Percentiles rank a stretch among this genome's conserved stretches.
These are phyloP conservation scores for Stictocephala bisonia DNA, from an alignment of 2,888 invertebrate species.

Conservation along the genomic window DNA sequence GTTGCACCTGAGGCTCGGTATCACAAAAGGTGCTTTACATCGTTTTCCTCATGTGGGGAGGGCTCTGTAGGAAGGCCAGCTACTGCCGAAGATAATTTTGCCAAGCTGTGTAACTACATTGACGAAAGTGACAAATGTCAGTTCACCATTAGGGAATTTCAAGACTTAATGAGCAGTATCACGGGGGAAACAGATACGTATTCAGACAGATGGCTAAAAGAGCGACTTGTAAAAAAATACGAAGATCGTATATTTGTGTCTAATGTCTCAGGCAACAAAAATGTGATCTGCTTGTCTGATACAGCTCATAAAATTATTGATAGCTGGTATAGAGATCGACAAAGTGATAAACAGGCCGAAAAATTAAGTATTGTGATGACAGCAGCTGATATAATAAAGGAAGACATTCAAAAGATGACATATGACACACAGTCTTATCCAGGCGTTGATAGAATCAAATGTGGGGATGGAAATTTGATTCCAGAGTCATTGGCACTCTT, in stretches of 20 bases:
- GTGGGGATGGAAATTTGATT: slow-evolving; percentile 50
- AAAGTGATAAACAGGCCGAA: slow-evolving; percentile 55
- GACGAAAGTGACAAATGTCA: slow-evolving; percentile 43
- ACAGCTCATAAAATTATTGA: slow-evolving; percentile 37
- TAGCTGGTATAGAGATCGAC: slow-evolving; percentile 59
- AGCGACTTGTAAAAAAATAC: slow-evolving; percentile 3
- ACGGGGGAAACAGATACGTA: slow-evolving; percentile 15
- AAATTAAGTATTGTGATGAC: slow-evolving; percentile 60
- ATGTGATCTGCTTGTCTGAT: slow-evolving; percentile 34
- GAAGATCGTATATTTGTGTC: slow-evolving; percentile 38
- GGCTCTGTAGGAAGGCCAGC: not conserved
- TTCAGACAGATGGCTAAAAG: not conserved
- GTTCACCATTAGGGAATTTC: slow-evolving; percentile 32
- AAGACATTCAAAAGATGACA: slow-evolving; percentile 60
- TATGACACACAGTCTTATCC: slow-evolving; percentile 58
- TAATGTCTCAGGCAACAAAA: slow-evolving; percentile 15
- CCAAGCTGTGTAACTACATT: slow-evolving; percentile 35
- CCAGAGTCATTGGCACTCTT: not conserved
- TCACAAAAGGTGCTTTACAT: slow-evolving; percentile 31
- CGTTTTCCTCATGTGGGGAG: slow-evolving; percentile 1
- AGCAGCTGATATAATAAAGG: slow-evolving; percentile 60
- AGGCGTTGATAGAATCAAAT: slow-evolving; percentile 56
- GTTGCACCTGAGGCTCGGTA: slow-evolving; percentile 40
- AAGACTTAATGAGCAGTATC: not conserved
- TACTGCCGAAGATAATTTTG: slow-evolving; percentile 34